Conservation (phyloP, 1,140 invertebrate species). For the Caenorhabditis inopinata region DNA sequence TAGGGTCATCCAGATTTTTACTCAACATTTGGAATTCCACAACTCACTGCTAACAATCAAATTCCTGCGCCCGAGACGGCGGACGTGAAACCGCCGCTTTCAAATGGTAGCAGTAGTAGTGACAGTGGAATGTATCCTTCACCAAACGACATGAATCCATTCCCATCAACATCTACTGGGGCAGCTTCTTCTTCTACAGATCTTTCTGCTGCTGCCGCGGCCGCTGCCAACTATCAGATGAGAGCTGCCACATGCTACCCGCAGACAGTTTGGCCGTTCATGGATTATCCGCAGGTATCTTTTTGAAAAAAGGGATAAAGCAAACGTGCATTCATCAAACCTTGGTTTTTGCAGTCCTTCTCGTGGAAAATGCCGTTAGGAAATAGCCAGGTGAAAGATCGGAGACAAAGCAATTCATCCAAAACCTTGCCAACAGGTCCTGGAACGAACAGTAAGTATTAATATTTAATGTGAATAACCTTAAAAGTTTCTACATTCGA, state of each 20-base stretch:
- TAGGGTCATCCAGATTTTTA: neutral
- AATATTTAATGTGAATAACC: no score
- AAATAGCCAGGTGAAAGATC: neutral
- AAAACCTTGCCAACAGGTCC: slow-evolving; percentile 43
- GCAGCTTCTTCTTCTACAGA: neutral
- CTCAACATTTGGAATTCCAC: neutral
- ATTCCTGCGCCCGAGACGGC: neutral
- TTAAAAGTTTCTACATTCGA: no score
- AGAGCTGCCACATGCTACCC: neutral
- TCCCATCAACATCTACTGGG: neutral
- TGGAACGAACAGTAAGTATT: slow-evolving; percentile 52
- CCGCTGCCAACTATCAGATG: slow-evolving; percentile 4
- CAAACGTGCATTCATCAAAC: no score
- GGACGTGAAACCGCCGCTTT: slow-evolving; percentile 7
- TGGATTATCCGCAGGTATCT: slow-evolving; percentile 1
- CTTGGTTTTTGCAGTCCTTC: neutral
- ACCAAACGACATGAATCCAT: neutral
- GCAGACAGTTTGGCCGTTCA: neutral
- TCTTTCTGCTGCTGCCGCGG: neutral
- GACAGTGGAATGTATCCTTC: slow-evolving; percentile 24
- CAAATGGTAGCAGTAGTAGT: neutral
- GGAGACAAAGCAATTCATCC: neutral
- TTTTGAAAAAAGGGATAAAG: no score
- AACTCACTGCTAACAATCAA: neutral
- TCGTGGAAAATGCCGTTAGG: neutral